phyloP scores from a whole-genome alignment of 2,113 vertebrate species.

The Carollia perspicillata region DNA sequence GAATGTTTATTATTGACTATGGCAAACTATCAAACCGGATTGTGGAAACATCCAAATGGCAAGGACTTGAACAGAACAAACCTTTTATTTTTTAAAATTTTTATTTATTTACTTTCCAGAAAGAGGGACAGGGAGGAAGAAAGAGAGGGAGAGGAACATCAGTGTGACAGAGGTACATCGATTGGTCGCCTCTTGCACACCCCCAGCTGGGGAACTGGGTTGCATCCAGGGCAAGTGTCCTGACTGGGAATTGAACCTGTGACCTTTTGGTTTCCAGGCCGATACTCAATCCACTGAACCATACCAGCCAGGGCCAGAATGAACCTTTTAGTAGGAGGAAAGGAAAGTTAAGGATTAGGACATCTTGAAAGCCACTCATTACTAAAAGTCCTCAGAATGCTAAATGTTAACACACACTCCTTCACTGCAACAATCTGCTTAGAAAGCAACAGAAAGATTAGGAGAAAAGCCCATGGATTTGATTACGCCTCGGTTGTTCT shows the following conservation, averaged over 20 bases:
- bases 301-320: too few relatives aligned
- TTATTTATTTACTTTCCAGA: too few relatives aligned
- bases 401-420: neutral
- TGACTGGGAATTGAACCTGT: too few relatives aligned
- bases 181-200: too few relatives aligned
- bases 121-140: too few relatives aligned
- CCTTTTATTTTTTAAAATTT: too few relatives aligned
- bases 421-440: neutral
- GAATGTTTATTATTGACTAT: neutral
- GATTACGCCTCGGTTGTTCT: neutral
- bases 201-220: too few relatives aligned
- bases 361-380: neutral
- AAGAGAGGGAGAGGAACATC: too few relatives aligned
- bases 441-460: slow-evolving; percentile 16
- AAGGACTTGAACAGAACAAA: neutral
- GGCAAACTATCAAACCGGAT: neutral
- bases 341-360: neutral
- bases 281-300: too few relatives aligned
- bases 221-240: too few relatives aligned
- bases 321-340: neutral
- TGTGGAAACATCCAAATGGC: neutral
- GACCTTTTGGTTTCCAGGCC: too few relatives aligned
- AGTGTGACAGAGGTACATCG: too few relatives aligned
- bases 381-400: neutral
- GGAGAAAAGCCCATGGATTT: neutral